phyloP scores from a whole-genome alignment of 2,888 invertebrate species.

The Subacronicta megacephala region DNA sequence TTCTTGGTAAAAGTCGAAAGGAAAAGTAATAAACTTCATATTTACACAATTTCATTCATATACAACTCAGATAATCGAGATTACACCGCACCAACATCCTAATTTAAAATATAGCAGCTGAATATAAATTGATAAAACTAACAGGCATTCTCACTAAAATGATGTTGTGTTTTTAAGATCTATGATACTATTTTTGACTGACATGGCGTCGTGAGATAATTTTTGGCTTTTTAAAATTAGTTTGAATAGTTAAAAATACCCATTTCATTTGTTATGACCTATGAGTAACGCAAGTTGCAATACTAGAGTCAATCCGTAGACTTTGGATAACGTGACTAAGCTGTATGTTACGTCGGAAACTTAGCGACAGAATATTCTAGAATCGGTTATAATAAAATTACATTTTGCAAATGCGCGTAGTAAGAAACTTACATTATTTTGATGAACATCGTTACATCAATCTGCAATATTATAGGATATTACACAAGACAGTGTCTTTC shows the following conservation, averaged over 20 bases:
- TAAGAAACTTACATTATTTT: slow-evolving; percentile 38
- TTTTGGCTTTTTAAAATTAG: not conserved
- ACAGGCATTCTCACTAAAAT: slow-evolving; percentile 4
- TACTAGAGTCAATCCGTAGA: slow-evolving; percentile 23
- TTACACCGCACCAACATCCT: slow-evolving; percentile 18
- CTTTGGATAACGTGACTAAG: no score
- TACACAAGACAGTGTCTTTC: slow-evolving; percentile 13
- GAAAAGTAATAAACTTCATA: slow-evolving; percentile 23
- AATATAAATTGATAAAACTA: slow-evolving; percentile 6
- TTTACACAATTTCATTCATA: slow-evolving; percentile 42
- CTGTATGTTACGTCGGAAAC: not conserved
- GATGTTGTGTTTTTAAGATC: slow-evolving; percentile 3
- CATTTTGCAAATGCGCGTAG: slow-evolving; percentile 30
- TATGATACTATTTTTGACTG: slow-evolving; percentile 7
- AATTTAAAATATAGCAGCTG: slow-evolving; percentile 15
- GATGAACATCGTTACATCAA: slow-evolving; percentile 38
- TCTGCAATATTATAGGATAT: slow-evolving; percentile 14
- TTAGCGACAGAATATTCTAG: slow-evolving; percentile 8
- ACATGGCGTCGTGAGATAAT: not conserved
- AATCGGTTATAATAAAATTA: slow-evolving; percentile 21
- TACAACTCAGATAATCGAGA: slow-evolving; percentile 23
- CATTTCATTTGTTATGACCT: no score
- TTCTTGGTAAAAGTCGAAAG: no score
- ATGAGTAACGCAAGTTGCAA: slow-evolving; percentile 26
- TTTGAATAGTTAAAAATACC: not conserved